Base-by-base conservation (phyloP, 1,140 invertebrate species). In the Formica exsecta region DNA sequence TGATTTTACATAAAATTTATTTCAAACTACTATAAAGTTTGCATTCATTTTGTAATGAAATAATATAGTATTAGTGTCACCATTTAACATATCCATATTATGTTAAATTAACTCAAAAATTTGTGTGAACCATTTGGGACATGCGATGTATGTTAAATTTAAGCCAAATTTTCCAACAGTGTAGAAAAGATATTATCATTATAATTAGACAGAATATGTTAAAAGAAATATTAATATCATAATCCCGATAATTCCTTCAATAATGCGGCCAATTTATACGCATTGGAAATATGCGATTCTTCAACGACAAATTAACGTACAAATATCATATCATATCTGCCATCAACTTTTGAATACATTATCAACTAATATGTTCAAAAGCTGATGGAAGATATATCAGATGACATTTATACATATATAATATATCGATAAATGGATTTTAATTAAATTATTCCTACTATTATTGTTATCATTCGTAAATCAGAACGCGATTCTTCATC, bases 311-410 rank as follows among this genome's bases (percentile, higher is more conserved):
- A 79, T 79, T 68, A 48, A 48, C 6, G 1, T 44, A 48, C 22
- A 22, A 19, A 51, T 48, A 77, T 19, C n/a, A 25, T 48, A 25
- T 29, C 61, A 51, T 65, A 22, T 48, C 19, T 48, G 22, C 1
- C 9, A 74, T 48, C 25, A 54, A 66, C 3, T 79, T 48, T 64
- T 16, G 1, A 44, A 44, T 11, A 48, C 2, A 16, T 62, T 3
- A 4, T 62, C 62, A 59, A 62, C 41, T 44, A 25, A 62, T 48
- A 41, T 54, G 54, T 13, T 75, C 16, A 36, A 76, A 61, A 57
- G 38, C 13, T 36, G 9, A 22, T 57, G 13, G 32, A 9, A 74
- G 32, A 57, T 57, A 74, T 74, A 74, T 74, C 32, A 25, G 36
- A 59, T 75, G 8, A 74, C 5, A 2, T 59, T 57, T 59, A 29